Evolutionary conservation across 1,140 invertebrate species (phyloP), one percentile per base, ranked within the genome.

Genomic region (Aphidius ervi): DNA sequence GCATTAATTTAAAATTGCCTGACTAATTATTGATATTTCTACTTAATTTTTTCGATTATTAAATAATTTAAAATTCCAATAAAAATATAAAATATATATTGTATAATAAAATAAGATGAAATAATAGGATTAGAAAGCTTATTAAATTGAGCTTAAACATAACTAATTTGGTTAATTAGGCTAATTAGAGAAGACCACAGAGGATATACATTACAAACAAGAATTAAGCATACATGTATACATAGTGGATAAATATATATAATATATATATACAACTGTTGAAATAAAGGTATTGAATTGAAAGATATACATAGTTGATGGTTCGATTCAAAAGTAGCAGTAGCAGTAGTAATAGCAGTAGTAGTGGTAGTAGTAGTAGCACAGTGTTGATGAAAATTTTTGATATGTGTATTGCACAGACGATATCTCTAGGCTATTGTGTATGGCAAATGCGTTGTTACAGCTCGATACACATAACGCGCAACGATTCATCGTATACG

Each of bases 131-230:
- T 31, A 31, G 23, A 31, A 31, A 31, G 23, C 23, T 31, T 31
- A 31, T 31, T 31, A 31, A 31, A 31, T 31, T 31, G 23, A 31
- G 23, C 23, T 31, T 31, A 31, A 31, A 16, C 48, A 49, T 49
- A 2, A 8, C 16, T 49, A 48, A 48, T 53, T 48, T 59, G 59
- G 63, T 61, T 64, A 61, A 64, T 64, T 63, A 64, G 57, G 58
- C 58, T 64, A 64, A 64, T 64, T 64, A 64, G 58, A 59, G 55
- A 47, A 39, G 31, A 61, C 58, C 59, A 58, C 58, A 52, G 1
- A 53, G 41, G 41, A 58, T 42, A 48, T 39, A 31, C 50, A 52
- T 9, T 4, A 9, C 9, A 7, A 10, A 7, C 42, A 7, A 7
- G 7, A 8, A 8, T 43, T 10, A 7, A 7, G 7, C 42, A 43